These are phyloP conservation scores for Antitype chi DNA, from an alignment of 2,888 invertebrate genomes.

Conservation along the genomic window DNA sequence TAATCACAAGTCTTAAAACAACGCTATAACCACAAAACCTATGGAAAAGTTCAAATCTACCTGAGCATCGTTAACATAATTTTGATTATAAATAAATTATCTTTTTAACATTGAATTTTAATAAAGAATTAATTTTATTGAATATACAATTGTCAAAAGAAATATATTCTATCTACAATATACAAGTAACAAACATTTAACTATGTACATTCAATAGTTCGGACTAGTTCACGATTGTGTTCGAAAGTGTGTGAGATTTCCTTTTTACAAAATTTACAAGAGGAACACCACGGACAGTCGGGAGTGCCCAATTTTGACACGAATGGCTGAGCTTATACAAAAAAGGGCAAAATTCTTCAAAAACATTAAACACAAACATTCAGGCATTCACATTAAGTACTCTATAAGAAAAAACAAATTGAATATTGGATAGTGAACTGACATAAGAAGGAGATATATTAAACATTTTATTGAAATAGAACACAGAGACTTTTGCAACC, in stretches of 20 bases:
- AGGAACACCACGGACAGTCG: constrained; percentile 78
- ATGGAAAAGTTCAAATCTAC: constrained; percentile 79
- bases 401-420: constrained; percentile 18
- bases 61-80: constrained; percentile 84
- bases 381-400: constrained; percentile 13
- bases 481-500: constrained; percentile 16
- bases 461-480: constrained; percentile 30
- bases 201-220: constrained; percentile 89
- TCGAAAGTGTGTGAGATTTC: constrained; percentile 80
- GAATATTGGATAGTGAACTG: constrained; percentile 36
- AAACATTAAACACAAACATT: constrained; percentile 26
- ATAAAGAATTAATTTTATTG: constrained; percentile 84
- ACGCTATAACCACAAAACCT: constrained; percentile 73
- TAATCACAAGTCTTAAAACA: constrained; percentile 80
- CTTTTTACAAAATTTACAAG: constrained; percentile 86
- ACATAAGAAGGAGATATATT: constrained; percentile 8
- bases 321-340: constrained; percentile 64
- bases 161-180: constrained; percentile 90
- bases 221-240: constrained; percentile 89
- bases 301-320: constrained; percentile 69
- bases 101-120: constrained; percentile 83
- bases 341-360: constrained; percentile 39
- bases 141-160: constrained; percentile 89
- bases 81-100: constrained; percentile 84
- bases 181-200: constrained; percentile 91